Conservation (phyloP, 1,140 invertebrate species). For the Hylaeus volcanicus region DNA sequence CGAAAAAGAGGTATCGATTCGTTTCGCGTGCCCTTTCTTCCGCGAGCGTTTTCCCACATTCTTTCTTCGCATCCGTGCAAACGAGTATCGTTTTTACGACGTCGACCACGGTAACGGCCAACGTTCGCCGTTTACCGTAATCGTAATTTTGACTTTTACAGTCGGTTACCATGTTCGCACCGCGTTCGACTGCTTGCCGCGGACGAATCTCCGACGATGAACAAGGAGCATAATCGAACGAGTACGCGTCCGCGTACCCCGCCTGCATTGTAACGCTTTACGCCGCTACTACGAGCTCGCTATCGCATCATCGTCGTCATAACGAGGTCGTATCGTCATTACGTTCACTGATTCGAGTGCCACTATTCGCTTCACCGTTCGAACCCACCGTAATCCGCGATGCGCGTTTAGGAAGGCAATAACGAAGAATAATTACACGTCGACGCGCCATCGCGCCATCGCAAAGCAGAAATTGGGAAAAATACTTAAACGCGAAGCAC, state of each 20-base stretch:
- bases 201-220: neutral
- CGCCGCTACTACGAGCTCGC: constrained; percentile 39
- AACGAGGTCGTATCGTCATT: constrained; percentile 62
- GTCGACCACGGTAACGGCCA: neutral
- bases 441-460: neutral
- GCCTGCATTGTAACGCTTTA: constrained; percentile 17
- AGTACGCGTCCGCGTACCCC: neutral
- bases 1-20: constrained; percentile 10
- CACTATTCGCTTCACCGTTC: constrained; percentile 32
- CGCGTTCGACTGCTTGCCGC: neutral
- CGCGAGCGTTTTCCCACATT: neutral
- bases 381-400: constrained; percentile 26
- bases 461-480: too few relatives aligned
- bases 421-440: constrained; percentile 10
- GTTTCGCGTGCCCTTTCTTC: neutral
- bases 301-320: constrained; percentile 51
- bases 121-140: neutral
- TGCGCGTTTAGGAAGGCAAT: constrained; percentile 10
- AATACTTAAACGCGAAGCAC: too few relatives aligned
- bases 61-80: neutral
- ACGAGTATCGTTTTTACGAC: neutral
- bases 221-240: constrained; percentile 15
- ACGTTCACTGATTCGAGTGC: constrained; percentile 44
- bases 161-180: neutral
- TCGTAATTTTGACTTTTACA: constrained; percentile 31